phyloP scores from a whole-genome alignment of 2,888 invertebrate species.

The Ditylenchus weischeri region DNA sequence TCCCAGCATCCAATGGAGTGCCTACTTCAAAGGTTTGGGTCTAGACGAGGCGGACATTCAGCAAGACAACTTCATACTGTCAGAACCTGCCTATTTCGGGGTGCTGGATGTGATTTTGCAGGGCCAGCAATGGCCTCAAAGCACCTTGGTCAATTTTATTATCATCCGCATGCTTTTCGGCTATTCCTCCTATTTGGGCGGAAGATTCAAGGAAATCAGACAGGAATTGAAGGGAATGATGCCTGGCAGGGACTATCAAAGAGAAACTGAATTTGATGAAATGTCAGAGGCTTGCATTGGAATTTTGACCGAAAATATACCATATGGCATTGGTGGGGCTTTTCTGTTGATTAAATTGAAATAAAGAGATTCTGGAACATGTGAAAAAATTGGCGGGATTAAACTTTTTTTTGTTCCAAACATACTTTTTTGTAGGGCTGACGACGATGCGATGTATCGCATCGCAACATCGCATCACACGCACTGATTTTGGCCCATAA shows the following conservation, averaged over 20 bases:
- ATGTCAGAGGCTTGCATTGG: conserved; percentile 13
- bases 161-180: conserved; percentile 23
- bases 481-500: too few relatives aligned
- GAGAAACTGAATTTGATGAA: background rate
- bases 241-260: background rate
- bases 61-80: conserved; percentile 29
- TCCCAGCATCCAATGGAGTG: conserved; percentile 36
- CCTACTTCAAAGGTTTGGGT: conserved; percentile 34
- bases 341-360: background rate
- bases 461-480: too few relatives aligned
- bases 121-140: conserved; percentile 17
- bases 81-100: conserved; percentile 47
- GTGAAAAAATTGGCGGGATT: too few relatives aligned
- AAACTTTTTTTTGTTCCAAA: too few relatives aligned
- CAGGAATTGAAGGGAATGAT: too few relatives aligned
- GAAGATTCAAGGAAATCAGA: background rate
- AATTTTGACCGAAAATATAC: conserved; percentile 32
- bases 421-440: too few relatives aligned
- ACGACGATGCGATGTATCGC: too few relatives aligned
- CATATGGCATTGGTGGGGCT: conserved; percentile 28
- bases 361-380: too few relatives aligned
- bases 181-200: conserved; percentile 32
- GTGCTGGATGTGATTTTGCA: conserved; percentile 41
- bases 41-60: background rate
- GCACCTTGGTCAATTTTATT: conserved; percentile 45